A percentile compares a stretch with the other conserved stretches of the same genome.
Evolutionary conservation across 2,113 vertebrate genomes (phyloP).

Genomic region (Lucifuga dentata): DNA sequence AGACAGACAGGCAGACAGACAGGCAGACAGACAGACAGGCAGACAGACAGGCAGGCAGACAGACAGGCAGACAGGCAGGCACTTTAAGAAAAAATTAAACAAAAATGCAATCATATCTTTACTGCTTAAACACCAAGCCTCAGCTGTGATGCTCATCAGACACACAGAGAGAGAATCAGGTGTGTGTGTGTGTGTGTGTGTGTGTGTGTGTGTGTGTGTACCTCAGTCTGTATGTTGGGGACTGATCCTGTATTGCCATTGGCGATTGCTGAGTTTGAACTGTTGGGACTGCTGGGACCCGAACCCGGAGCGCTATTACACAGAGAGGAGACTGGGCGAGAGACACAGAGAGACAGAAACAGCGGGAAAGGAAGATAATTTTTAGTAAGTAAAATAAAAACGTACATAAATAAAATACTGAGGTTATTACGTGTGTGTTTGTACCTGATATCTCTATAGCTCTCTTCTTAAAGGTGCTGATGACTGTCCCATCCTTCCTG

Average conservation of each 20-base stretch:
- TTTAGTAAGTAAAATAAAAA: background rate
- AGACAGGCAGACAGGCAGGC: too few species aligned
- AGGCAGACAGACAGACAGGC: too few species aligned
- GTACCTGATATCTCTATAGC: constrained; percentile 83
- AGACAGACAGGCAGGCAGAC: too few species aligned
- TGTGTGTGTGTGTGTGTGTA: constrained; percentile 16
- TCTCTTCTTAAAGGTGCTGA: constrained; percentile 95
- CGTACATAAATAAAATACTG: too few species aligned
- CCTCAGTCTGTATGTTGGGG: constrained; percentile 78
- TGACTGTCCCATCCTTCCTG: constrained; percentile 92
- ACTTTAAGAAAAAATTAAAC: too few species aligned
- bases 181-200: too few species aligned
- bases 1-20: too few species aligned
- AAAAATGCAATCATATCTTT: too few species aligned
- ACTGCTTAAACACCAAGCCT: too few species aligned
- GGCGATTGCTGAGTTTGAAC: constrained; percentile 71
- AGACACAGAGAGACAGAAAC: constrained; percentile 5
- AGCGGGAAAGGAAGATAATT: background rate
- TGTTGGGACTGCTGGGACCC: constrained; percentile 79
- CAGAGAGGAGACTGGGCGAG: constrained; percentile 69
- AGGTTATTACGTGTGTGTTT: background rate
- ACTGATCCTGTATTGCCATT: constrained; percentile 77
- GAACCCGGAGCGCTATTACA: constrained; percentile 78
- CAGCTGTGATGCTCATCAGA: too few species aligned
- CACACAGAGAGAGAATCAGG: constrained; percentile 2